Evolutionary conservation across 2,113 vertebrate genomes (phyloP), one percentile per base, ranked within the genome.

Genomic region (Toxostoma redivivum): DNA sequence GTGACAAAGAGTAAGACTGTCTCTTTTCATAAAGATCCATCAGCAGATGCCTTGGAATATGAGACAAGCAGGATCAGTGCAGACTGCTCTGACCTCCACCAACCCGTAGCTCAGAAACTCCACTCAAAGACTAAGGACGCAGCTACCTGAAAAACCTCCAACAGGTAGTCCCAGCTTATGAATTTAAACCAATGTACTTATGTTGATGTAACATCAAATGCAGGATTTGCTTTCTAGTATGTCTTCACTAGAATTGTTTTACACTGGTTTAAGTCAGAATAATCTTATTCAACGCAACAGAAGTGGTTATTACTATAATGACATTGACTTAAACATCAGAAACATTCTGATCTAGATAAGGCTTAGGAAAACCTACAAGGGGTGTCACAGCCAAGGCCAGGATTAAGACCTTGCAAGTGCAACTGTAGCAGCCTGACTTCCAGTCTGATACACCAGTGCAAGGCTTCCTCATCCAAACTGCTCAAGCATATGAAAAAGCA

Each of bases 341-440:
- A 53, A 62, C 24, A 54, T 84, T 74, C 44, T 62, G 16, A 66
- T 83, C 35, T 42, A 58, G 14, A 70, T 30, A 58, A 53, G 54
- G 33, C n/a, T 83, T 38, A 56, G 51, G 47, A 73, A 81, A 72
- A 45, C 10, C 12, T 6, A 7, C 30, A 61, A 21, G 7, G 17
- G 19, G 6, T 9, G 7, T n/a, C 22, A 62, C 11, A 69, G 70
- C 25, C 42, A 82, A 65, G 53, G 65, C 8, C 27, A 22, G 23
- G 30, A 76, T 51, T 20, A 28, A 69, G 35, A 67, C 13, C 20
- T 67, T 61, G 8, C 11, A 73, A 50, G 30, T 10, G 15, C 0
- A 2, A 33, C 22, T 33, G 25, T 6, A 56, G 57, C 0, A 0
- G 33, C 48, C 57, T 33, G 27, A 57, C 42, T 71, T 64, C 35